Conservation (phyloP, 2,113 vertebrate genomes). For the Oryzias celebensis region DNA sequence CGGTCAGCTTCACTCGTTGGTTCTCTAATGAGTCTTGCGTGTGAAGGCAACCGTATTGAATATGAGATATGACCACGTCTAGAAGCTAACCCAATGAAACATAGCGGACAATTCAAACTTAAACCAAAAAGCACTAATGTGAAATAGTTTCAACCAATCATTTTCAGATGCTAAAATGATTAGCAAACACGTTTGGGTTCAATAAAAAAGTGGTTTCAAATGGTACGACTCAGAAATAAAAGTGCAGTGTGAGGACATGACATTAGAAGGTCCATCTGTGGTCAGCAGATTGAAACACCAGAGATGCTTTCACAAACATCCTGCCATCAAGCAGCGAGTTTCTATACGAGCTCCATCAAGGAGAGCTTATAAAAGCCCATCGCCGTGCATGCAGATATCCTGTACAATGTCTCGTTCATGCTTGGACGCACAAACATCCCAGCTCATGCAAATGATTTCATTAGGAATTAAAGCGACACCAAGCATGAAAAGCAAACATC, state of each 20-base stretch:
- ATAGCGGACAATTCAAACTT: too few species aligned
- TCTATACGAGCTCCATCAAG: background rate
- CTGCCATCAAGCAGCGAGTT: background rate
- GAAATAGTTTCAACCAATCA: too few species aligned
- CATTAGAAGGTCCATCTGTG: too few species aligned
- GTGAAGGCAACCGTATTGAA: too few species aligned
- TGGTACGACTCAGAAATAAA: background rate
- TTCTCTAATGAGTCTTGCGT: too few species aligned
- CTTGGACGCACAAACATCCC: background rate
- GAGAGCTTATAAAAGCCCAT: background rate
- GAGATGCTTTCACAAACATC: background rate
- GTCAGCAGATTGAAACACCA: conserved; percentile 2
- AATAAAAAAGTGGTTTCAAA: background rate
- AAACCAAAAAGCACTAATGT: too few species aligned
- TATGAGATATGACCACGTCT: too few species aligned
- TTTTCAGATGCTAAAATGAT: too few species aligned
- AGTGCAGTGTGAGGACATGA: background rate
- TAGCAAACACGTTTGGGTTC: too few species aligned
- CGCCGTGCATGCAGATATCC: background rate
- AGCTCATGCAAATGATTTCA: conserved; percentile 13
- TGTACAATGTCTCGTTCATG: background rate
- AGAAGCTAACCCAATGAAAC: too few species aligned
- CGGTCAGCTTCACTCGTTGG: too few species aligned
- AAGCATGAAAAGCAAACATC: conserved; percentile 1
- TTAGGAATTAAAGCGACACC: conserved; percentile 1